These are phyloP conservation scores for Megastigmus dorsalis DNA, from an alignment of 2,888 invertebrate genomes.

Conservation along the genomic window DNA sequence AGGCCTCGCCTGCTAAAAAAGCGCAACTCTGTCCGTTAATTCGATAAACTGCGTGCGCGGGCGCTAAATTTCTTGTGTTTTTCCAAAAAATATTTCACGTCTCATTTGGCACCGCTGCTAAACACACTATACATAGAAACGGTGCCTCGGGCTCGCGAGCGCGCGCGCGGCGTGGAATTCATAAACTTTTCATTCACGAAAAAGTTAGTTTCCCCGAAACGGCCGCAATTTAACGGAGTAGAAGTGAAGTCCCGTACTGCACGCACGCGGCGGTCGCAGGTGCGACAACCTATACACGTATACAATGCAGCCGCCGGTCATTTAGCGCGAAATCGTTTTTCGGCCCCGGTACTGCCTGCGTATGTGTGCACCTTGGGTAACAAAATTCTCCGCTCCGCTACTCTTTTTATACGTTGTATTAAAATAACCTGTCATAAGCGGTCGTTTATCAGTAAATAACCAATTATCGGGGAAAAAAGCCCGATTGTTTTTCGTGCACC, in stretches of 20 bases:
- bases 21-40: neutral
- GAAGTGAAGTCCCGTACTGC: too few species aligned
- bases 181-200: conserved; percentile 25
- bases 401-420: conserved; percentile 15
- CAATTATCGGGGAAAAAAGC: conserved; percentile 11
- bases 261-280: conserved; percentile 14
- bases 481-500: neutral
- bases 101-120: neutral
- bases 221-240: conserved; percentile 16
- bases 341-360: neutral
- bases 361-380: neutral
- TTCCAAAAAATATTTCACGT: neutral
- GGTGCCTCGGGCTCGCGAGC: too few species aligned
- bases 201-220: neutral
- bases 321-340: conserved; percentile 30
- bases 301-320: conserved; percentile 12
- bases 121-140: too few species aligned
- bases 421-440: conserved; percentile 31
- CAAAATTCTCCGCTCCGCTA: too few species aligned
- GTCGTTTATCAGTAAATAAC: conserved; percentile 31
- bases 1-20: too few species aligned
- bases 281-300: conserved; percentile 30
- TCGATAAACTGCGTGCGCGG: too few species aligned
- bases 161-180: neutral
- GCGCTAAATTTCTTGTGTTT: too few species aligned